Evolutionary conservation across 2,113 vertebrate species (phyloP).

Genomic region (Tragelaphus scriptus): DNA sequence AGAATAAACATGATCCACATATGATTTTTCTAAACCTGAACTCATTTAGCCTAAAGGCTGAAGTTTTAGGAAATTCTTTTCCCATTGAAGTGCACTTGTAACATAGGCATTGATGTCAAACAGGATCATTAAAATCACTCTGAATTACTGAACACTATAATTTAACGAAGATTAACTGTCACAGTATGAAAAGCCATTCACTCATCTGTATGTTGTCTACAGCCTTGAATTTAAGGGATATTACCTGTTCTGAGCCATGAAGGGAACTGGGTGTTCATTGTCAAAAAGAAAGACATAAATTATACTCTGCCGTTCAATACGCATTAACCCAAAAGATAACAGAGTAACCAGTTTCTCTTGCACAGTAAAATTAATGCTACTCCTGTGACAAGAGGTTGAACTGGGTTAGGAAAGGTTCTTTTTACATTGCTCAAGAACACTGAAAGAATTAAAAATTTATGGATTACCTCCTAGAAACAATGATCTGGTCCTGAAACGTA

Average conservation of each 20-base stretch:
- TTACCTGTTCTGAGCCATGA: not conserved
- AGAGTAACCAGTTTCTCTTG: slow-evolving; percentile 23
- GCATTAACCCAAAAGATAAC: slow-evolving; percentile 21
- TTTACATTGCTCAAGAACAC: slow-evolving; percentile 82
- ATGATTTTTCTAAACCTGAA: not conserved
- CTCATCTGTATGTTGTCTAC: not conserved
- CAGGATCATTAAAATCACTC: slow-evolving; percentile 40
- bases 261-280: slow-evolving; percentile 40
- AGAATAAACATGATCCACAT: not conserved
- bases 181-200: not conserved
- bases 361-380: slow-evolving; percentile 58
- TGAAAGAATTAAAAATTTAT: slow-evolving; percentile 94
- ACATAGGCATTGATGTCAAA: slow-evolving; percentile 51
- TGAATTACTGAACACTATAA: slow-evolving; percentile 50
- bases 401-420: slow-evolving; percentile 77
- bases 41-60: slow-evolving; percentile 14
- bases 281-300: slow-evolving; percentile 45
- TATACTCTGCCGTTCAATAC: slow-evolving; percentile 30
- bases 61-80: slow-evolving; percentile 16
- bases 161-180: slow-evolving; percentile 45
- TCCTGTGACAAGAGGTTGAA: slow-evolving; percentile 72
- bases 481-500: slow-evolving; percentile 90
- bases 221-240: slow-evolving; percentile 52
- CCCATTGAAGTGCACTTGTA: not conserved
- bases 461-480: slow-evolving; percentile 88